phyloP scores from a whole-genome alignment of 92 coral and sea anemone genomes.

The Scolanthus callimorphus region DNA sequence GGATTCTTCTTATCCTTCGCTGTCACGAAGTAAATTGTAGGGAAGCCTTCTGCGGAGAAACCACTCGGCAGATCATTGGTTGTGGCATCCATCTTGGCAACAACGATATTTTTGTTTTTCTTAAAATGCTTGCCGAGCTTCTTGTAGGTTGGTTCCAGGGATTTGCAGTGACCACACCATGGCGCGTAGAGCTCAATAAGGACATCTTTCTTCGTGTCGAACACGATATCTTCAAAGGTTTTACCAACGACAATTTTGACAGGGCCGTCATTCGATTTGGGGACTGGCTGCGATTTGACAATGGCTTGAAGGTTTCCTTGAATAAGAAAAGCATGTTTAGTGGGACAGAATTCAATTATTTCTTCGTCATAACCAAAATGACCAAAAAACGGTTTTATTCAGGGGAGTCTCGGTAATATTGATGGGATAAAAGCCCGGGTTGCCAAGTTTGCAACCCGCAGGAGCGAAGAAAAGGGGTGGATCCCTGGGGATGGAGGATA shows the following conservation, averaged over 20 bases:
- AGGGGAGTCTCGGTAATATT: too few relatives aligned
- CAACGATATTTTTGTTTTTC: slow-evolving; percentile 70
- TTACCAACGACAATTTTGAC: slow-evolving; percentile 92
- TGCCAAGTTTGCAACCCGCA: too few relatives aligned
- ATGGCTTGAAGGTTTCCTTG: slow-evolving; percentile 80
- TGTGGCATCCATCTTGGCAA: slow-evolving; percentile 94
- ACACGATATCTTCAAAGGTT: slow-evolving; percentile 81
- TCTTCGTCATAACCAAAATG: too few relatives aligned
- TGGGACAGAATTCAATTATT: too few relatives aligned
- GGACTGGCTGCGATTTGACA: slow-evolving; percentile 88
- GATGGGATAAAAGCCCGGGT: too few relatives aligned
- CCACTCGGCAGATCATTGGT: slow-evolving; percentile 75
- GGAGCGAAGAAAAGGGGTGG: too few relatives aligned
- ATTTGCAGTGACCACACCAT: slow-evolving; percentile 95
- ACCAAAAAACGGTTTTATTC: too few relatives aligned
- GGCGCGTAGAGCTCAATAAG: slow-evolving; percentile 95
- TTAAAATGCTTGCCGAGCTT: slow-evolving; percentile 80
- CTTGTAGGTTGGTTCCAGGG: slow-evolving; percentile 78
- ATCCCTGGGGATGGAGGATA: too few relatives aligned
- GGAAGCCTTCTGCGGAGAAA: slow-evolving; percentile 74
- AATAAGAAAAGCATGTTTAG: too few relatives aligned
- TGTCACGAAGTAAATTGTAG: slow-evolving; percentile 85
- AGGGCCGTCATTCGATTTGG: slow-evolving; percentile 82
- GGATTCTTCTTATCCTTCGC: slow-evolving; percentile 83
- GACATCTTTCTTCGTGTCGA: slow-evolving; percentile 84